Base-by-base conservation (phyloP, 2,113 vertebrate genomes). In the Trichomycterus rosablanca region DNA sequence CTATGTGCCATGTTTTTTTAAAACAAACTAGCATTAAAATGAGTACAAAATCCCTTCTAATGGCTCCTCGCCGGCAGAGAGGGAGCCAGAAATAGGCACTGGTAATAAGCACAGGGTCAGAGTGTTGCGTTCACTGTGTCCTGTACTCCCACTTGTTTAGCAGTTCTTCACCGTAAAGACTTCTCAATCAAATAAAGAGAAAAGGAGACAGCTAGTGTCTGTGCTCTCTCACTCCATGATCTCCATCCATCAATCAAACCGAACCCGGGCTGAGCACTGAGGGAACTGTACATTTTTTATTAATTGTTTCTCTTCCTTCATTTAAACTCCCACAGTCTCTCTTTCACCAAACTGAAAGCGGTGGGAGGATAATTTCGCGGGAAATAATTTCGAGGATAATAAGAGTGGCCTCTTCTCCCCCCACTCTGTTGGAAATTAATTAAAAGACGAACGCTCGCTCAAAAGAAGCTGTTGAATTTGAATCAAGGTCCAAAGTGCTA, bases 401-500 rank as follows among this genome's bases (percentile, higher is more conserved):
- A 35, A 14, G 32, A 69, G 66, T 30, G 62, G 14, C 19, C 66
- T 59, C 68, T 60, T 72, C 39, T 22, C 51, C 53, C 56, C 11
- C 42, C 5, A 56, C 44, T 70, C 55, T 57, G 51, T 15, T n/a
- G 39, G 22, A 54, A 34, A 59, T 60, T 58, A 66, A 74, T 74
- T 64, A 72, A 74, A 32, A 55, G 30, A 19, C 4, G 34, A 12
- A 46, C 20, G 23, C 43, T 69, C 35, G 22, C n/a, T 57, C 39
- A 34, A 6, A n/a, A 68, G n/a, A 7, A 52, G 42, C 24, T 24
- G 58, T 39, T 39, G 40, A 45, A 71, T 71, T 60, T 66, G 16
- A 63, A 76, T 76, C 46, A 44, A 40, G 37, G 46, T 64, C 49
- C 48, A 52, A 67, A 35, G 69, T 67, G 52, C 58, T 67, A 62